Evolutionary conservation across 2,888 invertebrate species (phyloP).

Genomic region (Ennomos erosarius): DNA sequence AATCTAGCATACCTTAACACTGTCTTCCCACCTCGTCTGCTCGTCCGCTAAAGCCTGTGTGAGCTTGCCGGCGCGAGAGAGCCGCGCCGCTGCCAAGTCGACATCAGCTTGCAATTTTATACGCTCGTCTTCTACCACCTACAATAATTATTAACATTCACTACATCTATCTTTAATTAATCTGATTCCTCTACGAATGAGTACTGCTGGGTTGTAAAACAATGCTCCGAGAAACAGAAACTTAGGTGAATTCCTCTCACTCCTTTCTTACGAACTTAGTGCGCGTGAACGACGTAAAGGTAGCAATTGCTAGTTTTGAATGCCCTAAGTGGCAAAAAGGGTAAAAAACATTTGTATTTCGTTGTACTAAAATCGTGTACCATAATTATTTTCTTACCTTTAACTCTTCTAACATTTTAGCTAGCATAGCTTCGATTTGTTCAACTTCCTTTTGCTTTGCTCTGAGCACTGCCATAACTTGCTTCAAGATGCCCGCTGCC

Average conservation of each 20-base stretch:
- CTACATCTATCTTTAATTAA: too few relatives aligned
- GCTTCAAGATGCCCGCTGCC: slow-evolving; percentile 91
- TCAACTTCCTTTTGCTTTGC: slow-evolving; percentile 93
- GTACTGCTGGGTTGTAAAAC: too few relatives aligned
- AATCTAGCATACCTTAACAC: slow-evolving; percentile 82
- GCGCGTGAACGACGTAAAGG: too few relatives aligned
- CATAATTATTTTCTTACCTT: slow-evolving; percentile 84
- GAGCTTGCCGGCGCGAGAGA: slow-evolving; percentile 92
- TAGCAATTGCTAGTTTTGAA: too few relatives aligned
- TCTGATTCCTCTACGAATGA: too few relatives aligned
- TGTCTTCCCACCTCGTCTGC: slow-evolving; percentile 92
- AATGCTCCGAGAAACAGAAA: too few relatives aligned
- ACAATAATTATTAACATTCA: slow-evolving; percentile 34
- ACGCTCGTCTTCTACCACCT: slow-evolving; percentile 89
- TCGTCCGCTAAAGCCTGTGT: slow-evolving; percentile 95
- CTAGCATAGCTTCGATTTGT: slow-evolving; percentile 91
- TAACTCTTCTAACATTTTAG: slow-evolving; percentile 89
- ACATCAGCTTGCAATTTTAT: slow-evolving; percentile 91
- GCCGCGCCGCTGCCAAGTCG: slow-evolving; percentile 90
- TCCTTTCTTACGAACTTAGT: too few relatives aligned
- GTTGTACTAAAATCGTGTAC: too few relatives aligned
- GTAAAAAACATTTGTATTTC: too few relatives aligned
- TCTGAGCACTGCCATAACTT: slow-evolving; percentile 90
- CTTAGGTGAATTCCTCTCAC: too few relatives aligned
- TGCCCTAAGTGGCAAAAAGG: too few relatives aligned